Conservation (phyloP, 2,888 invertebrate genomes). For the Synanthedon andrenaeformis region DNA sequence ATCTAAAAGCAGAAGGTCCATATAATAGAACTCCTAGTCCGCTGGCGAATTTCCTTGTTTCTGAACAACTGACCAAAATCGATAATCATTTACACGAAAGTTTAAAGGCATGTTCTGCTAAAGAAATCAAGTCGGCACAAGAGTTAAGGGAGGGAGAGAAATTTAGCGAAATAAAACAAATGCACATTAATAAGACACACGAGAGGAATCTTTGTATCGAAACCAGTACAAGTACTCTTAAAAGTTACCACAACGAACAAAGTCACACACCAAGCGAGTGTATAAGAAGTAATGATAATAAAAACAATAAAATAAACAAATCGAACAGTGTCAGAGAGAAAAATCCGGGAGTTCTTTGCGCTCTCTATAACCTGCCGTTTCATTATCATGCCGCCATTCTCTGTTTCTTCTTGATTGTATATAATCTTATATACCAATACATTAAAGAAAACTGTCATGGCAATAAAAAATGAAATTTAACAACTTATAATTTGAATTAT, state of each 20-base stretch:
- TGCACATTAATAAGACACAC: constrained; percentile 4
- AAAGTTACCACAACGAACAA: constrained; percentile 12
- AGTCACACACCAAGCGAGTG: constrained; percentile 6
- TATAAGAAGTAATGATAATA: constrained; percentile 10
- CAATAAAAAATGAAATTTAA: constrained; percentile 23
- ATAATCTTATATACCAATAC: constrained; percentile 64
- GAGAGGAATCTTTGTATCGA: constrained; percentile 14
- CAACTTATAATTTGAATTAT: constrained; percentile 8
- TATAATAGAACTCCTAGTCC: constrained; percentile 36
- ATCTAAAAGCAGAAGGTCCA: constrained; percentile 17
- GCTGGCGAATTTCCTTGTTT: constrained; percentile 39
- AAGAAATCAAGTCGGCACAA: constrained; percentile 15
- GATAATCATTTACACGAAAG: constrained; percentile 57
- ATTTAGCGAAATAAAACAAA: constrained; percentile 10
- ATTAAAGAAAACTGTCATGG: constrained; percentile 56
- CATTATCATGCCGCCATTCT: constrained; percentile 65
- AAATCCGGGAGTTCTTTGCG: constrained; percentile 37
- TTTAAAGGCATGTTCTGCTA: constrained; percentile 40
- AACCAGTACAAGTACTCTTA: constrained; percentile 9
- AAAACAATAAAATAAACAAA: constrained; percentile 22
- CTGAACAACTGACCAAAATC: constrained; percentile 56
- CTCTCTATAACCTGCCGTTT: constrained; percentile 60
- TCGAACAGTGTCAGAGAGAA: constrained; percentile 43
- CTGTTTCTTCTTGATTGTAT: constrained; percentile 64
- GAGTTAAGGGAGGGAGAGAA: constrained; percentile 17